Base-by-base conservation (phyloP, 2,797 vertebrate species). In the Bovichtus variegatus region DNA sequence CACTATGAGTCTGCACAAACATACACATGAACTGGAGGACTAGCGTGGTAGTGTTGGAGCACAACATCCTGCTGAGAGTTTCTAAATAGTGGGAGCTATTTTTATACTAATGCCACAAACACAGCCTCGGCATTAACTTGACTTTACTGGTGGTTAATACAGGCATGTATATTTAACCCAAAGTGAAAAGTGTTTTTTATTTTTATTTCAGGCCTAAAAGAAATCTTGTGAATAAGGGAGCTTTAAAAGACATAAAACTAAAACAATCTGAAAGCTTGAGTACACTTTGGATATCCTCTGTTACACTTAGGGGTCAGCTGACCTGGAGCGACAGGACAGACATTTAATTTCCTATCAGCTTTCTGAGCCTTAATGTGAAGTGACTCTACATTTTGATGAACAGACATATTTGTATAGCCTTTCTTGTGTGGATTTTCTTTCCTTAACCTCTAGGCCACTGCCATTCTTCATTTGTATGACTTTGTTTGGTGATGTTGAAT, bases 61-160 rank as follows among this genome's bases (percentile, higher is more conserved):
- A 84, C 69, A 27, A 44, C 58, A 64, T 3, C 3, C 47, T 31
- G 55, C 69, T 25, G 71, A 38, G 49, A 62, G 66, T 38, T 41
- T 36, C 46, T 68, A 55, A 65, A 69, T 2, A 68, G 59, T 5
- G 27, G 49, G 43, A 51, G 59, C 23, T 83, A 38, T 80, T 78
- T 75, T 58, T 23, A 38, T 9, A 34, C 41, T 3, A n/a, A 6
- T 19, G n/a, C 61, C 41, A 59, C 51, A 59, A 13, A 63, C 55
- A 38, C 11, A 65, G 23, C 44, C 55, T n/a, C n/a, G 60, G 31
- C 15, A 29, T 65, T 40, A 36, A 78, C 34, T n/a, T 23, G 46
- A 51, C 53, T 74, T 74, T 41, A 71, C 47, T 51, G 27, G 18
- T 47, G 38, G 49, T 72, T 69, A 58, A 18, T 70, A 25, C 13